phyloP scores from a whole-genome alignment of 2,113 vertebrate species.

The Sinocyclocheilus grahami region DNA sequence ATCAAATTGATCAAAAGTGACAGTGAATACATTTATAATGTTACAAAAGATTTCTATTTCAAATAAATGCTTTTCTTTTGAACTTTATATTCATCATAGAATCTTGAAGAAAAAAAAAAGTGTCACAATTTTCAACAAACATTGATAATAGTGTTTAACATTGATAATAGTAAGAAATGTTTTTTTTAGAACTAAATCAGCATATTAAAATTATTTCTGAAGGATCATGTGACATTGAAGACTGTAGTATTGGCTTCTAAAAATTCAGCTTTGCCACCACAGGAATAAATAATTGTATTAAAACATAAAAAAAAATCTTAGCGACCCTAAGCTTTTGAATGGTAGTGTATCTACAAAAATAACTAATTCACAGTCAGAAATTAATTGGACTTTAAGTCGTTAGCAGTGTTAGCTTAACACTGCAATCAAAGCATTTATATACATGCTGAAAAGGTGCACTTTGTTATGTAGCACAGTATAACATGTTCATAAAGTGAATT shows the following conservation, averaged over 20 bases:
- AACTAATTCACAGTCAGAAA: neutral
- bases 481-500: neutral
- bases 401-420: neutral
- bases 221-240: neutral
- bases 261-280: neutral
- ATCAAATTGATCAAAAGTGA: too few species aligned
- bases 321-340: neutral
- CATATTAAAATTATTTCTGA: neutral
- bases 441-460: neutral
- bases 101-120: too few species aligned
- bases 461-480: neutral
- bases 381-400: neutral
- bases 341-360: neutral
- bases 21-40: too few species aligned
- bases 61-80: neutral
- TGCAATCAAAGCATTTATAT: too few species aligned
- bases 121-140: too few species aligned
- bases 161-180: neutral
- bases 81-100: neutral
- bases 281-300: neutral
- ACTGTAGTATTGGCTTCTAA: neutral
- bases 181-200: neutral
- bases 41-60: too few species aligned
- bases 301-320: neutral
- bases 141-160: too few species aligned